phyloP scores from a whole-genome alignment of 2,888 invertebrate species.

The Dastarcus helophoroides region DNA sequence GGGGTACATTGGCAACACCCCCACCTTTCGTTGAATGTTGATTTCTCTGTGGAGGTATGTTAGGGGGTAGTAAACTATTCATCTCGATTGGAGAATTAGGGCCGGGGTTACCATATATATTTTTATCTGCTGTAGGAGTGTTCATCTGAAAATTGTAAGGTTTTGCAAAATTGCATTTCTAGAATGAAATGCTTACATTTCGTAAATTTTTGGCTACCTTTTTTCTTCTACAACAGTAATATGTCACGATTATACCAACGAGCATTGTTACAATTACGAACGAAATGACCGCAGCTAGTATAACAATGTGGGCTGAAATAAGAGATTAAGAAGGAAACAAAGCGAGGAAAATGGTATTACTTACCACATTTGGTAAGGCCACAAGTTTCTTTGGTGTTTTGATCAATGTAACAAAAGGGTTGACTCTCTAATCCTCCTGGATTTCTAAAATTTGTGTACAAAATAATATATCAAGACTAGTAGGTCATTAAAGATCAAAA shows the following conservation, averaged over 20 bases:
- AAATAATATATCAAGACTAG: too few relatives aligned
- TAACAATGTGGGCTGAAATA: conserved; percentile 60
- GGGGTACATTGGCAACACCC: conserved; percentile 52
- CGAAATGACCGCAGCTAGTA: conserved; percentile 66
- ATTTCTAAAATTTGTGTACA: too few relatives aligned
- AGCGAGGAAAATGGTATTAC: conserved; percentile 19
- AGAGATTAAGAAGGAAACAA: conserved; percentile 9
- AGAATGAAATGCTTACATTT: conserved; percentile 38
- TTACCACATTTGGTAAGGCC: conserved; percentile 77
- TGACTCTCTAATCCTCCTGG: conserved; percentile 69
- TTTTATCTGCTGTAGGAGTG: conserved; percentile 62
- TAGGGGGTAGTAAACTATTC: conserved; percentile 60
- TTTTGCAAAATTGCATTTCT: not conserved
- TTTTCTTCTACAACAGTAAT: conserved; percentile 52
- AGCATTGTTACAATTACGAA: conserved; percentile 44
- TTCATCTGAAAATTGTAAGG: conserved; percentile 38
- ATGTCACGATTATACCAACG: conserved; percentile 43
- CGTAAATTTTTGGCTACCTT: conserved; percentile 43
- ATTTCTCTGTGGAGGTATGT: conserved; percentile 37
- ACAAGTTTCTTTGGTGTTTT: conserved; percentile 69
- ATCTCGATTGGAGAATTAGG: conserved; percentile 72
- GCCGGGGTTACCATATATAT: conserved; percentile 70
- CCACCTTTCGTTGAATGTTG: conserved; percentile 29
- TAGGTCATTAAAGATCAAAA: too few relatives aligned
- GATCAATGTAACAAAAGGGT: conserved; percentile 85